Evolutionary conservation across 2,113 vertebrate genomes (phyloP).

Genomic region (Arenaria interpres): DNA sequence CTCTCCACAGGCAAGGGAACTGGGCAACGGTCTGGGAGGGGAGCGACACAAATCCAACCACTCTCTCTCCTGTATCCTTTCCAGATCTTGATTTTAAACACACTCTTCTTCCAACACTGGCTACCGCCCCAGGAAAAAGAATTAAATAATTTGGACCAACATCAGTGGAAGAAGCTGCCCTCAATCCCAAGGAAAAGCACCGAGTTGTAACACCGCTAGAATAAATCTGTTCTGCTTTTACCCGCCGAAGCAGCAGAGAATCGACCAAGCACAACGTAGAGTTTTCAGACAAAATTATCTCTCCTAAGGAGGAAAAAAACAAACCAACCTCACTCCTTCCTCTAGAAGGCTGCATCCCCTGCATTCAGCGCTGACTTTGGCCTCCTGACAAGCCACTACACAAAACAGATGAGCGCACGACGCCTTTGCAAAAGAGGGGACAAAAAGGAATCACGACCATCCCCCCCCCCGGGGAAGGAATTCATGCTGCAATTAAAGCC

Average conservation of each 20-base stretch:
- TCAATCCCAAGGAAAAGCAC: background rate
- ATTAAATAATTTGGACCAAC: background rate
- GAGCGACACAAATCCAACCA: background rate
- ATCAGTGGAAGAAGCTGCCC: background rate
- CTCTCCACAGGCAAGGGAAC: background rate
- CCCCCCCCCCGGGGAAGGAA: background rate
- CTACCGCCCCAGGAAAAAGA: background rate
- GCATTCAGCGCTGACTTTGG: background rate
- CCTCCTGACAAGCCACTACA: background rate
- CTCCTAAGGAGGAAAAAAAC: background rate
- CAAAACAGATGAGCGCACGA: background rate
- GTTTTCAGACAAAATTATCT: background rate
- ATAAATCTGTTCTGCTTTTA: background rate
- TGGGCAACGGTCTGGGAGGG: no score
- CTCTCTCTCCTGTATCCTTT: background rate
- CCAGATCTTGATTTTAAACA: background rate
- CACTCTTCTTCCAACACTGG: background rate
- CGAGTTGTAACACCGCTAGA: background rate
- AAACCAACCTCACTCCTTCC: background rate
- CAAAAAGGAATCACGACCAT: background rate
- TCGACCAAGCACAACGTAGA: background rate
- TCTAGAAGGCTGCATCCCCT: background rate
- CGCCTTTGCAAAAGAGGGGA: background rate
- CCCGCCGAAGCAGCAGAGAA: background rate
- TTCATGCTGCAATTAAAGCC: background rate